Evolutionary conservation across 1,140 invertebrate genomes (phyloP).

Genomic region (Heliconius hermathena): DNA sequence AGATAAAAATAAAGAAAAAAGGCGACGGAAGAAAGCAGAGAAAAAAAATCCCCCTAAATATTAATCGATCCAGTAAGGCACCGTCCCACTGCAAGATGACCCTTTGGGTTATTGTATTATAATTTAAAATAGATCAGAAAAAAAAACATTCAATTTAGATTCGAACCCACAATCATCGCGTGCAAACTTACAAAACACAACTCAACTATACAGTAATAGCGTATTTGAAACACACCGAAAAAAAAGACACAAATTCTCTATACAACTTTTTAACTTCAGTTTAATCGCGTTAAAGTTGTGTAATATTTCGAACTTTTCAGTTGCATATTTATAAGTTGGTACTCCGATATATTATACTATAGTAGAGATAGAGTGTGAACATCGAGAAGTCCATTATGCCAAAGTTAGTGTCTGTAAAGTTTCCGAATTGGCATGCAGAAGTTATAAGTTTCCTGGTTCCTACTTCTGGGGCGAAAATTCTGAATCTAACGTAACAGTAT

Average conservation of each 20-base stretch:
- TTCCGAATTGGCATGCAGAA: slow-evolving; percentile 53
- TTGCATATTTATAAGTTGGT: slow-evolving; percentile 34
- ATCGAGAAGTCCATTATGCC: slow-evolving; percentile 31
- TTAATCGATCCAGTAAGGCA: too few relatives aligned
- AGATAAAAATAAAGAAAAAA: too few relatives aligned
- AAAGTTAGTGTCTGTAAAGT: slow-evolving; percentile 51
- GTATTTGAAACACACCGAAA: not conserved
- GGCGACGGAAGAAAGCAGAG: too few relatives aligned
- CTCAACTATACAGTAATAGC: too few relatives aligned
- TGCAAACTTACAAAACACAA: too few relatives aligned
- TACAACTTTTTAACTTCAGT: slow-evolving; percentile 22
- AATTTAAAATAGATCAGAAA: too few relatives aligned
- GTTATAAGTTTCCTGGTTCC: slow-evolving; percentile 36
- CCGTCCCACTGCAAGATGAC: too few relatives aligned
- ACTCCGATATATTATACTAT: slow-evolving; percentile 8
- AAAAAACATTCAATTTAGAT: too few relatives aligned
- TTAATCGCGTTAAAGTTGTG: slow-evolving; percentile 23
- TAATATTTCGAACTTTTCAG: slow-evolving; percentile 19
- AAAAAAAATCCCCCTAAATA: too few relatives aligned
- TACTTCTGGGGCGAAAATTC: not conserved
- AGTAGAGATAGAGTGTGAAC: slow-evolving; percentile 20
- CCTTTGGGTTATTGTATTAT: too few relatives aligned
- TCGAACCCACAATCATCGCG: too few relatives aligned
- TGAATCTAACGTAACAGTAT: not conserved
- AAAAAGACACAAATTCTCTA: not conserved